Evolutionary conservation across 2,888 invertebrate species (phyloP), one percentile per base, ranked within the genome.

Genomic region (Cantharis rustica): DNA sequence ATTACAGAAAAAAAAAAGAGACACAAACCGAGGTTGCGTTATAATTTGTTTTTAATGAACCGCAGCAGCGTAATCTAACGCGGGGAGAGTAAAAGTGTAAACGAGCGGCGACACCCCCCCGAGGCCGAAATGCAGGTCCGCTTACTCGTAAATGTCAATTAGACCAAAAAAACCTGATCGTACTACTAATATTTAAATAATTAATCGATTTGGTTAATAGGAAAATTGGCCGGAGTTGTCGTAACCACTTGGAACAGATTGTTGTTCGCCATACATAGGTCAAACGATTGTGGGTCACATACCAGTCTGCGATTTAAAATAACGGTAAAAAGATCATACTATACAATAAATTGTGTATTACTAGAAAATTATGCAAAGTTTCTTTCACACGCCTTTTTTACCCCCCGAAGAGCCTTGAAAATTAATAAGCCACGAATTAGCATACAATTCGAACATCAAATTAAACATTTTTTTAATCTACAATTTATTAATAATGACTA

Each of bases 241-340:
- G 47, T 47, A 47, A 47, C 47, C 47, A 7, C 47, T 7, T n/a
- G n/a, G 47, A 47, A 47, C 47, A 47, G 47, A 47, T 47, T 47
- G 47, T 47, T 47, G 47, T 47, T 47, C n/a, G 7, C 47, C 47
- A 47, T 47, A 47, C 47, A 47, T 47, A 47, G 64, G 64, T 66
- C 64, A 66, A n/a, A 66, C 64, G 64, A 66, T 66, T 66, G 64
- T 66, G 64, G 64, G 64, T 66, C 64, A 66, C 64, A 66, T 66
- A 66, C 64, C 64, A 20, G 64, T 66, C 13, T n/a, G 64, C 64
- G 64, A 66, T 66, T 66, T 66, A 66, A 66, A n/a, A 66, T 66
- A 66, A 66, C 64, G 64, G 64, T 66, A 20, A 66, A 13, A 7
- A 66, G 23, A 66, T 66, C 64, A 66, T 66, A 20, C 16, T 47